phyloP scores from a whole-genome alignment of 2,113 vertebrate species.

The Pogonocichla stellata region DNA sequence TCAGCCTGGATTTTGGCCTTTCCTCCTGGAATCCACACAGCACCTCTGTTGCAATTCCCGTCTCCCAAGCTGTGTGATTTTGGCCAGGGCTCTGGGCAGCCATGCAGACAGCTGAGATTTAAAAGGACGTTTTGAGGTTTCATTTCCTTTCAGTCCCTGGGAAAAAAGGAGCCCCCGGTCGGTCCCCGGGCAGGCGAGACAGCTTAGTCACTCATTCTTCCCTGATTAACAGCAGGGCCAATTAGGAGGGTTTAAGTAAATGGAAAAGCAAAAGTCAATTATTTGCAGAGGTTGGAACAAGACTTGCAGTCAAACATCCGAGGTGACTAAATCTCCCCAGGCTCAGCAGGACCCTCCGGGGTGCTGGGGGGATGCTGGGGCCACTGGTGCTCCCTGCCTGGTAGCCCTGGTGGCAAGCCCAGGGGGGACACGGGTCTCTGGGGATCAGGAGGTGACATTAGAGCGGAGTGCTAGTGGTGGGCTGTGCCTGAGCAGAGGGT shows the following conservation, averaged over 20 bases:
- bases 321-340: neutral
- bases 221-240: conserved; percentile 10
- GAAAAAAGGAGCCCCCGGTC: neutral
- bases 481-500: neutral
- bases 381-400: neutral
- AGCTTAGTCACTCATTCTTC: conserved; percentile 48
- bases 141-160: conserved; percentile 49
- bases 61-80: neutral
- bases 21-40: neutral
- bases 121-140: conserved; percentile 38
- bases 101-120: neutral
- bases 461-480: fast-evolving
- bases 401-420: neutral
- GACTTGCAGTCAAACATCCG: neutral
- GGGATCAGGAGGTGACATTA: neutral
- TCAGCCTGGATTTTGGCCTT: neutral
- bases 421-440: fast-evolving
- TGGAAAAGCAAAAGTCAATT: conserved; percentile 40
- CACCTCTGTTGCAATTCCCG: neutral
- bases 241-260: neutral
- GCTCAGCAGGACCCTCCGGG: neutral
- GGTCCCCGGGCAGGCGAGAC: neutral
- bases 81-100: neutral
- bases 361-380: neutral
- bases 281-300: neutral